These are phyloP conservation scores for Nothobranchius kuhntae DNA, from an alignment of 2,113 vertebrate species.

Conservation along the genomic window DNA sequence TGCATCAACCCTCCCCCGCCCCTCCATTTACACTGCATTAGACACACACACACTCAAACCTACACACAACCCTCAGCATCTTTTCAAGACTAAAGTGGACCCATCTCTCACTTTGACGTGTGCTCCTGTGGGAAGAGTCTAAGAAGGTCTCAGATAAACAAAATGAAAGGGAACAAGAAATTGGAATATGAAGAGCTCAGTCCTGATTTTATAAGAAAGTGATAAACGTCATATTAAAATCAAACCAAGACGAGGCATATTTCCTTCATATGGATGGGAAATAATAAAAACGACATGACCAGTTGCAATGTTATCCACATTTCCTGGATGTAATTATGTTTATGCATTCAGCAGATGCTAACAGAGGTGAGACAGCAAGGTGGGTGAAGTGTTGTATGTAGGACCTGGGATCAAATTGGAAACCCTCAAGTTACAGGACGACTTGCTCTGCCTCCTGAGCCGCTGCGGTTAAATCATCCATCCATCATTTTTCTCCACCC, in stretches of 20 bases:
- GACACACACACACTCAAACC: slow-evolving; percentile 23
- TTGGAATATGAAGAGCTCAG: slow-evolving; percentile 8
- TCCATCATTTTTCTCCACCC: too few species aligned
- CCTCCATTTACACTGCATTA: slow-evolving; percentile 46
- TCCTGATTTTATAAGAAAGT: slow-evolving; percentile 42
- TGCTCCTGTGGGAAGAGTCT: slow-evolving; percentile 61
- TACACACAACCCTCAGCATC: slow-evolving; percentile 47
- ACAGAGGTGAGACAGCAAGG: too few species aligned
- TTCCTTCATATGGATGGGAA: slow-evolving; percentile 33
- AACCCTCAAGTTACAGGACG: too few species aligned
- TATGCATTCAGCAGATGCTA: too few species aligned
- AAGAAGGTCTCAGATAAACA: slow-evolving; percentile 29
- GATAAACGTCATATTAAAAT: slow-evolving; percentile 40
- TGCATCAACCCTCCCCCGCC: slow-evolving; percentile 30
- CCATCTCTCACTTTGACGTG: slow-evolving; percentile 65
- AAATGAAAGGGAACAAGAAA: slow-evolving; percentile 34
- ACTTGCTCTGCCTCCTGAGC: too few species aligned
- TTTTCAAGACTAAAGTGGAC: slow-evolving; percentile 48
- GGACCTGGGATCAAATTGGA: too few species aligned
- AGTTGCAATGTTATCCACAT: neutral
- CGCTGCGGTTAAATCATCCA: too few species aligned
- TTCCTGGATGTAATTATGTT: too few species aligned
- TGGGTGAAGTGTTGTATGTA: too few species aligned
- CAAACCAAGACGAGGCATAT: slow-evolving; percentile 12
- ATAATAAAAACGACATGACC: slow-evolving; percentile 26